Evolutionary conservation across 2,113 vertebrate genomes (phyloP), one percentile per base, ranked within the genome.

Genomic region (Oreochromis aureus): DNA sequence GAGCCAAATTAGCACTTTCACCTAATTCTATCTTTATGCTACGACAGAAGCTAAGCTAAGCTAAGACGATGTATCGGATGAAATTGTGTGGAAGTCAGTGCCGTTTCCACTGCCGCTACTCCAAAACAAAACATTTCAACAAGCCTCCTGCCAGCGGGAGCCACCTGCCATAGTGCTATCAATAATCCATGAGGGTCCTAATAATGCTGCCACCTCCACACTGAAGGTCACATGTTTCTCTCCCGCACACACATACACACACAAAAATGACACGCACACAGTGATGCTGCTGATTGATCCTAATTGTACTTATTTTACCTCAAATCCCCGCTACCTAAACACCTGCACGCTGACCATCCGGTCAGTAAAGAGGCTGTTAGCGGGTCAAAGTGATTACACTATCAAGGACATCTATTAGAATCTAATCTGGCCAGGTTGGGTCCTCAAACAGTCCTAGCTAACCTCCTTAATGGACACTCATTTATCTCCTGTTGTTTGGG

Each of bases 321-420:
- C 79, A 89, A 2, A 91, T 91, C 89, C 82, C 84, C 36, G 85
- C 88, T 71, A 88, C 44, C 81, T 69, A 63, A 69, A 88, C 41
- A 54, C 24, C 88, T 55, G 59, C 5, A 80, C 44, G 34, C 46
- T 6, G 51, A 32, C 78, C 30, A 82, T 83, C 83, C 24, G 39
- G 81, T 87, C 86, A 80, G 51, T 48, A 81, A 87, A 84, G 27
- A 86, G 88, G 85, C 89, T 59, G 56, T 93, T 91, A 87, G 87
- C 11, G 6, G 94, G 95, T 95, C 92, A 94, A 93, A 93, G 87
- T 94, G 91, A 96, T 95, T 95, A 95, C 85, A 89, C 92, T 84
- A 89, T 93, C 93, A 96, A 96, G 95, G 95, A 92, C 95, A 95
- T 95, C 93, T 91, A 95, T 95, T 94, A 95, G 92, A 92, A 93